Evolutionary conservation across 2,113 vertebrate species (phyloP), one percentile per base, ranked within the genome.

Genomic region (Semicossyphus pulcher): DNA sequence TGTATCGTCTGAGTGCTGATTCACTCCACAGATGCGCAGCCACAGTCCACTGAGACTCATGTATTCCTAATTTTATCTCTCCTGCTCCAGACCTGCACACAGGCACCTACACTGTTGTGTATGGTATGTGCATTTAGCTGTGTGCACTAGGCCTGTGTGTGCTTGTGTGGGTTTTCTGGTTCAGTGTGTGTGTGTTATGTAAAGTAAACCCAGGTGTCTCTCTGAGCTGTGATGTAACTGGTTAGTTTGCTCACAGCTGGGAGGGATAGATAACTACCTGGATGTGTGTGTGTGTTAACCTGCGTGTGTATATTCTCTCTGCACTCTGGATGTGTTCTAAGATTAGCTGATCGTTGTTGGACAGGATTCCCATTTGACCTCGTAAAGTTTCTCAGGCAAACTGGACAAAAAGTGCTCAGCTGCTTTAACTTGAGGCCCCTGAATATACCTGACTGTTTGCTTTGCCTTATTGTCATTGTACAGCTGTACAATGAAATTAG

Each of bases 1-100:
- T 76, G 73, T 74, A 79, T 67, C 51, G 51, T 58, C 52, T 64
- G 65, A 78, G 72, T 56, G 39, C 83, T 87, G 87, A 87, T 84
- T 84, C 84, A 78, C 60, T 74, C 36, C 62, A 87, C 90, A 89
- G 88, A 88, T 88, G 80, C 78, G 72, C 71, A 51, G 66, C 70
- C 41, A 20, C 54, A 37, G 58, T 80, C 86, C 71, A 5, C 78
- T 23, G 84, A 86, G 87, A 85, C 84, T 45, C 36, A 23, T 72
- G 34, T 67, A 72, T 70, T 72, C 51, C 76, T 74, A 61, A 71
- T 36, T 89, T 76, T 74, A 85, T 74, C 78, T 59, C 10, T 23
- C 36, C 78, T 48, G 25, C 65, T 42, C 59, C 64, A 75, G 66
- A 70, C 77, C 64, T 67, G 41, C 12, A 23, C 49, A 68, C 29